phyloP scores from a whole-genome alignment of 2,113 vertebrate species.

The Notothenia rossii region DNA sequence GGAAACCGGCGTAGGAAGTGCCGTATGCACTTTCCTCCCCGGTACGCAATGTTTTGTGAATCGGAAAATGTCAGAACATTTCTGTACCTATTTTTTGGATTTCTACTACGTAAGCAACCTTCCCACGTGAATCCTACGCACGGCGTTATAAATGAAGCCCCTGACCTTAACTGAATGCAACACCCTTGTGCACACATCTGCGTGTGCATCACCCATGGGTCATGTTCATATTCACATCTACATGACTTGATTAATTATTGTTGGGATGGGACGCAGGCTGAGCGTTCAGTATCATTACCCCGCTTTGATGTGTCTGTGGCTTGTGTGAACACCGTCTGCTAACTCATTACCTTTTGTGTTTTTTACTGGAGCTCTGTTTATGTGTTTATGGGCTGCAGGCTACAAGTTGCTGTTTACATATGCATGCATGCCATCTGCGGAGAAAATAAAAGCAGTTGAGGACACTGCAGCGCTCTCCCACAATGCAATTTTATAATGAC shows the following conservation, averaged over 20 bases:
- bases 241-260: conserved; percentile 43
- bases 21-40: too few species aligned
- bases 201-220: neutral
- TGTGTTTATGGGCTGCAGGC: conserved; percentile 49
- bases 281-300: conserved; percentile 64
- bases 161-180: too few species aligned
- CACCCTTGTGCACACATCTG: neutral
- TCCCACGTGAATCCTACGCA: too few species aligned
- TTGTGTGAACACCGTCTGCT: conserved; percentile 21
- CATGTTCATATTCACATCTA: conserved; percentile 38
- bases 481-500: conserved; percentile 30
- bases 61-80: too few species aligned
- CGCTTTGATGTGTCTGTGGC: conserved; percentile 52
- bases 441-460: neutral
- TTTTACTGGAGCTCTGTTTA: conserved; percentile 41
- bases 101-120: too few species aligned
- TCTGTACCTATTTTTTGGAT: too few species aligned
- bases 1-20: too few species aligned
- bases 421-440: conserved; percentile 49
- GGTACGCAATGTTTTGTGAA: too few species aligned
- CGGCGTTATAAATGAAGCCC: too few species aligned
- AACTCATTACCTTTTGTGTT: conserved; percentile 61
- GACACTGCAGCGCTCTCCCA: conserved; percentile 1
- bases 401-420: conserved; percentile 45
- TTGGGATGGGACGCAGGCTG: neutral